phyloP scores from a whole-genome alignment of 2,797 vertebrate genomes.

The Sparus aurata region DNA sequence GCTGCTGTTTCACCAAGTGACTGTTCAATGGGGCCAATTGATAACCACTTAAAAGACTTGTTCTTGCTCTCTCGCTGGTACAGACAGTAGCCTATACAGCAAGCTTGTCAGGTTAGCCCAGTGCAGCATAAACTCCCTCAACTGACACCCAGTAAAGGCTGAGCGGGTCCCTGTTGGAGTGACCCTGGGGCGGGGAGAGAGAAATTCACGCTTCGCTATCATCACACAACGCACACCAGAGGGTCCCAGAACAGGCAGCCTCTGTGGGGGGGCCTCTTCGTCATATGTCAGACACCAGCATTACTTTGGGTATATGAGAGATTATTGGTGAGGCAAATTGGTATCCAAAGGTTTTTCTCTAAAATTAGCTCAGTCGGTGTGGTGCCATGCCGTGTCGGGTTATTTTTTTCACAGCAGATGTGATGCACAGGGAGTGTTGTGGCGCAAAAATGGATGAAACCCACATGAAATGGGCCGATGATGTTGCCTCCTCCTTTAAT shows the following conservation, averaged over 20 bases:
- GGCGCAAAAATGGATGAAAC: conserved; percentile 50
- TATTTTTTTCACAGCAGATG: conserved; percentile 71
- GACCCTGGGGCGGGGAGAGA: conserved; percentile 44
- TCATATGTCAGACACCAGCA: conserved; percentile 66
- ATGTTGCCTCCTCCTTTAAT: conserved; percentile 53
- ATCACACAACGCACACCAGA: conserved; percentile 58
- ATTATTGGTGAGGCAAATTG: conserved; percentile 68
- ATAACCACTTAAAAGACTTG: conserved; percentile 18
- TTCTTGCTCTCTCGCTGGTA: not conserved
- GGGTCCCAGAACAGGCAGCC: conserved; percentile 50
- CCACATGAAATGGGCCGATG: conserved; percentile 43
- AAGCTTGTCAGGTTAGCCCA: conserved; percentile 12
- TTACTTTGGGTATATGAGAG: conserved; percentile 62
- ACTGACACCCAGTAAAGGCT: conserved; percentile 54
- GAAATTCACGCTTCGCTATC: conserved; percentile 45
- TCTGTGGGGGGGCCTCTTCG: conserved; percentile 35
- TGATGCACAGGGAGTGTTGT: conserved; percentile 48
- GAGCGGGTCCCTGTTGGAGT: conserved; percentile 55
- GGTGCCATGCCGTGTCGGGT: conserved; percentile 42
- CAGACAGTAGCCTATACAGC: not conserved
- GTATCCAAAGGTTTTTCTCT: conserved; percentile 70
- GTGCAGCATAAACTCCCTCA: conserved; percentile 25
- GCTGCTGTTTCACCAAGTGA: conserved; percentile 26
- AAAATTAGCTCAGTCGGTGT: conserved; percentile 68
- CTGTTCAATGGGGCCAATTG: conserved; percentile 11